Evolutionary conservation across 2,113 vertebrate genomes (phyloP), one percentile per base, ranked within the genome.

Genomic region (Rutilus rutilus): DNA sequence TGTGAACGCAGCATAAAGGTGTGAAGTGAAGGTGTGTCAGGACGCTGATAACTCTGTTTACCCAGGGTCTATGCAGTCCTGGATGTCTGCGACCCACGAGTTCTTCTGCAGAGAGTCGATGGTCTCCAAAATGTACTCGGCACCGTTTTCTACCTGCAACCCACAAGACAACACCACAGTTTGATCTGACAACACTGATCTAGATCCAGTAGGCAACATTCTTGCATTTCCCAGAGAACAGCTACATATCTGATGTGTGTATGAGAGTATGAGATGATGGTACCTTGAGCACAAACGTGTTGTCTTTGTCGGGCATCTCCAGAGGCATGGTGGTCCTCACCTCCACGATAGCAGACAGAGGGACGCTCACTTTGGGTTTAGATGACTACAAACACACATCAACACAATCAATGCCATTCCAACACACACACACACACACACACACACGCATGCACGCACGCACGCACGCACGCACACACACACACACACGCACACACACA

Each of bases 271-370:
- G 47, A 54, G 25, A 21, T 21, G 47, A 54, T 21, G 27, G 39
- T 94, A 99, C 98, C 97, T 99, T 99, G 0, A 99, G 95, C 85
- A 99, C 98, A 0, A 99, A 99, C 0, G 98, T 99, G 93, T 99
- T 99, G 94, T 99, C 98, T 86, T 97, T 99, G 93, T 99, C 98
- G 0, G 98, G 98, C 98, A 99, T 99, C 94, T 99, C 98, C 92
- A 99, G 92, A 0, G 98, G 98, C 97, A 99, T 99, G 75, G 98
- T 99, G 88, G 98, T 99, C 88, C 98, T 95, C 79, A 99, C 98
- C 93, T 99, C 98, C 21, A 98, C 96, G 69, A 99, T 98, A 87
- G 97, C 96, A 0, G 97, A 96, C 36, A 99, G 95, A 0, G 97
- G 98, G 91, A 99, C 96, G 93, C 96, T 97, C 88, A 99, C 96